phyloP scores from a whole-genome alignment of 2,888 invertebrate species.

The Synergus gifuensis region DNA sequence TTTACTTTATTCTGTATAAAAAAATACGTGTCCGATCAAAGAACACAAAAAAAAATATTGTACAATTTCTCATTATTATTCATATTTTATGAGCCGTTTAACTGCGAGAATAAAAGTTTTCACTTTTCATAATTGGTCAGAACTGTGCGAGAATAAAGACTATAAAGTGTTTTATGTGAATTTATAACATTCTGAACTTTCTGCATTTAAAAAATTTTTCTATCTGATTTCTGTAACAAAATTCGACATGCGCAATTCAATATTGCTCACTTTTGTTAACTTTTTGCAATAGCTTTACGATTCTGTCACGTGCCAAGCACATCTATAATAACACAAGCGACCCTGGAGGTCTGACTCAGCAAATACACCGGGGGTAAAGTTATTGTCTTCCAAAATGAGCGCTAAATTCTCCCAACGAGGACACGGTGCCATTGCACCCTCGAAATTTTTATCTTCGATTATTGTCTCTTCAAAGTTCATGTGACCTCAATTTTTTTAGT shows the following conservation, averaged over 20 bases:
- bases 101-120: neutral
- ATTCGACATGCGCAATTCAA: too few species aligned
- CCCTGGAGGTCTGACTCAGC: conserved; percentile 38
- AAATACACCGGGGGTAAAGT: conserved; percentile 21
- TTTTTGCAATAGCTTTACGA: neutral
- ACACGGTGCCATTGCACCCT: conserved; percentile 18
- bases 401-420: conserved; percentile 8
- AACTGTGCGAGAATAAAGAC: neutral
- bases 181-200: too few species aligned
- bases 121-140: neutral
- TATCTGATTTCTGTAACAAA: too few species aligned
- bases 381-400: conserved; percentile 39
- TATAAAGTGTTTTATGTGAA: neutral
- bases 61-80: neutral
- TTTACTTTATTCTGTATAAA: too few species aligned
- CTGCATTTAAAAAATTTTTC: too few species aligned
- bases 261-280: neutral
- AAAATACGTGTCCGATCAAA: too few species aligned
- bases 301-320: conserved; percentile 8
- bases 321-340: neutral
- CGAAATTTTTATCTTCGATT: conserved; percentile 19
- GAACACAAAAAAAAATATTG: too few species aligned
- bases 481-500: conserved; percentile 15
- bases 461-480: neutral
- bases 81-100: neutral